Base-by-base conservation (phyloP, 2,797 vertebrate genomes). In the Champsocephalus gunnari region DNA sequence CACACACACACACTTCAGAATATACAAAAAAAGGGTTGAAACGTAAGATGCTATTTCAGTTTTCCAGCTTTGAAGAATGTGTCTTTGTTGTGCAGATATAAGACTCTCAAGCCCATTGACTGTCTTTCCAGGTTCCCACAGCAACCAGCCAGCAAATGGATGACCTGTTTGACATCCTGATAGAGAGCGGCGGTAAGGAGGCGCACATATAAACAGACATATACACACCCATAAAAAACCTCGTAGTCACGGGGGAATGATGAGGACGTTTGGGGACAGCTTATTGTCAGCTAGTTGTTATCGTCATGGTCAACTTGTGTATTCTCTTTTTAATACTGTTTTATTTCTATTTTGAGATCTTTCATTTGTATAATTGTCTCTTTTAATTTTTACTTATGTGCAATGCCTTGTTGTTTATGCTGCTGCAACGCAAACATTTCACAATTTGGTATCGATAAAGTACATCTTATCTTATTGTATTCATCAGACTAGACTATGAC, bases 121-220 rank as follows among this genome's bases (percentile, higher is more conserved):
- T 76, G 53, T 87, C 44, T 76, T 81, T 73, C 50, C 85, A 99
- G 98, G 84, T 96, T 89, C 93, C 97, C 89, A 96, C 87, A 5
- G 95, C 95, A 28, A 96, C 97, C 85, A 99, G 98, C 88, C 98
- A 99, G 92, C 98, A 99, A 89, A 99, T 99, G 98, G 98, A 99
- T 12, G 98, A 99, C 89, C 94, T 99, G 85, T 99, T 99, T 55
- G 98, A 99, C 88, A 98, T 99, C 85, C 97, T 99, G 79, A 99
- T 99, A 90, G 96, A 99, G 90, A 99, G 97, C 0, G 98, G 98
- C 95, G 98, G 98, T 99, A 92, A 89, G 84, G 59, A 71, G 38
- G n/a, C 55, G 21, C 38, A 61, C 12, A 28, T 28, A 28, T 28
- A 4, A 28, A 28, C 19, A 9, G 34, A 49, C 53, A 13, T 12